These are phyloP conservation scores for Lathronympha strigana DNA, from an alignment of 2,888 invertebrate genomes.

Conservation along the genomic window DNA sequence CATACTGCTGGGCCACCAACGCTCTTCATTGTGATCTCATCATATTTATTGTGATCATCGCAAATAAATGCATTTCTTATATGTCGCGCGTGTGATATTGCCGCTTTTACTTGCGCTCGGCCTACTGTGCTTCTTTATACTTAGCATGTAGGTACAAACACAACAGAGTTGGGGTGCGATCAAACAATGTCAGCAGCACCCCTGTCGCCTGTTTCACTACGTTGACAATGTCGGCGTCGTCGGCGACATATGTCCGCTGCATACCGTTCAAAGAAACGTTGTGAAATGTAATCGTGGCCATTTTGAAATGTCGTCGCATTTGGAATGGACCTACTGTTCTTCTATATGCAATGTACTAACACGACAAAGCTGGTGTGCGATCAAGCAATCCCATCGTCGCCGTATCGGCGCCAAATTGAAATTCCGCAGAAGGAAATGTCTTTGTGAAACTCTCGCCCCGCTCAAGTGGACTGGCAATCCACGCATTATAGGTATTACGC, in stretches of 20 bases:
- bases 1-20: too few relatives aligned
- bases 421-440: conserved; percentile 39
- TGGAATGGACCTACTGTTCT: conserved; percentile 8
- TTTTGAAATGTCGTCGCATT: neutral
- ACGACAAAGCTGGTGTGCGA: conserved; percentile 30
- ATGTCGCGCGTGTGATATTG: too few relatives aligned
- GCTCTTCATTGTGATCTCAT: too few relatives aligned
- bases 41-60: too few relatives aligned
- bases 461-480: conserved; percentile 35
- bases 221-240: too few relatives aligned
- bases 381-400: conserved; percentile 36
- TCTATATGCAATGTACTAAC: neutral
- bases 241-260: too few relatives aligned
- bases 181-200: conserved; percentile 30
- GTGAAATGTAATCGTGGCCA: too few relatives aligned
- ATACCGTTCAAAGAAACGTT: too few relatives aligned
- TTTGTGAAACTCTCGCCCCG: conserved; percentile 35
- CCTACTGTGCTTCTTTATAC: neutral
- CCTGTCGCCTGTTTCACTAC: too few relatives aligned
- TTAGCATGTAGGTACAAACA: neutral
- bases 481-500: conserved; percentile 10
- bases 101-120: too few relatives aligned
- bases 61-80: too few relatives aligned
- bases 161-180: conserved; percentile 32
- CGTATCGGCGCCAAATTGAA: conserved; percentile 39